Evolutionary conservation across 2,113 vertebrate species (phyloP), one percentile per base, ranked within the genome.

Genomic region (Eleginops maclovinus): DNA sequence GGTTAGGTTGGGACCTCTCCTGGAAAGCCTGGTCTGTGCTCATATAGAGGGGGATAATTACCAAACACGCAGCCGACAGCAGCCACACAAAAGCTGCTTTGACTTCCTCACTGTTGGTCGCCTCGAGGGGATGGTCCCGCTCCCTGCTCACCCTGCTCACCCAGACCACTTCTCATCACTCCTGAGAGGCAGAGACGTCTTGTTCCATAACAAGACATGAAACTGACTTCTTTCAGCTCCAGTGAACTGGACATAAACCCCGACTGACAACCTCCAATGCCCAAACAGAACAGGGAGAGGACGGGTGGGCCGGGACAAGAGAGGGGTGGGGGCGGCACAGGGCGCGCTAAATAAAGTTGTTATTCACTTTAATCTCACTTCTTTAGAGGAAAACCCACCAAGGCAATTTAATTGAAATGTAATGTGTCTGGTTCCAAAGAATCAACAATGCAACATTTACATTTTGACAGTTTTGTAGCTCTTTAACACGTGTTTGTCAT

Each of bases 221-320:
- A 95, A 94, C 93, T 95, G 95, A 96, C 94, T 95, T 95, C 90
- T 94, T 96, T 95, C 93, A 95, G 94, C 94, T 95, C 94, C 92
- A 94, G 81, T 95, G 95, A 95, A 94, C 94, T 92, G 93, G 87
- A 93, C 88, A 93, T 88, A 94, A 93, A 94, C 92, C 90, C 77
- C 89, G 84, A 80, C 93, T 94, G 94, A 94, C 94, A 95, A 93
- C 92, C 91, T 92, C 93, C 93, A 94, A 87, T 91, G 90, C 91
- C 87, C 87, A 91, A 91, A 92, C 75, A 91, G 92, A 91, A 91
- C 87, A 92, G 78, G 75, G 86, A 85, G 86, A 83, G 86, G 88
- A 86, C 88, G 91, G 86, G 89, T 90, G 91, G 84, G 91, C 86
- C 47, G 26, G 75, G 88, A 81, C 75, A 87, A 84, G 72, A 72